Conservation (phyloP, 2,797 vertebrate species). For the Coregonus suidteri region DNA sequence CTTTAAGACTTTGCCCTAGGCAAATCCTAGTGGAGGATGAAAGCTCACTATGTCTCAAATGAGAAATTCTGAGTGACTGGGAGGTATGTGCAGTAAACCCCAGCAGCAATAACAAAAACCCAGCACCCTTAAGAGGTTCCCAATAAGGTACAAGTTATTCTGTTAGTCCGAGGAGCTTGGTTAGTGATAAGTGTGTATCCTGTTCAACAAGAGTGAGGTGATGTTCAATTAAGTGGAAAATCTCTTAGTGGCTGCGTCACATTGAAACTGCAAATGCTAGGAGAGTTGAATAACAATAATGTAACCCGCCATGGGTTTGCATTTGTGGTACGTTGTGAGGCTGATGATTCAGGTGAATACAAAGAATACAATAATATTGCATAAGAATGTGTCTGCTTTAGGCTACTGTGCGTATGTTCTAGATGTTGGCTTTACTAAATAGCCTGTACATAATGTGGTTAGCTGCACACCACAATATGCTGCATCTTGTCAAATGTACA, state of each 20-base stretch:
- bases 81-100: constrained; percentile 11
- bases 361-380: not conserved
- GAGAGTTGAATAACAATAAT: not conserved
- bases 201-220: constrained; percentile 2
- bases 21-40: constrained; percentile 10
- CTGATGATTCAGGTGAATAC: not conserved
- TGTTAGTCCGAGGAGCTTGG: not conserved
- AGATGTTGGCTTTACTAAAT: constrained; percentile 14
- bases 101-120: constrained; percentile 9
- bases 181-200: not conserved
- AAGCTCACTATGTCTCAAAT: not conserved
- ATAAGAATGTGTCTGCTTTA: constrained; percentile 19
- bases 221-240: constrained; percentile 15
- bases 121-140: not conserved
- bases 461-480: constrained; percentile 1
- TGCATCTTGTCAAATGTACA: not conserved
- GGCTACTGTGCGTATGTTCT: constrained; percentile 1
- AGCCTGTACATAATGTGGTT: constrained; percentile 24
- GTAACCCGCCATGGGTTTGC: constrained; percentile 9
- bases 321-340: constrained; percentile 19
- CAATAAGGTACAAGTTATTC: not conserved
- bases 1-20: constrained; percentile 8
- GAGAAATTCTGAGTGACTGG: not conserved
- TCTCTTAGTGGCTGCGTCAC: constrained; percentile 27
- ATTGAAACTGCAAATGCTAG: constrained; percentile 5